Evolutionary conservation across 2,888 invertebrate genomes (phyloP), one percentile per base, ranked within the genome.

Genomic region (Drosophila fulvimacula): DNA sequence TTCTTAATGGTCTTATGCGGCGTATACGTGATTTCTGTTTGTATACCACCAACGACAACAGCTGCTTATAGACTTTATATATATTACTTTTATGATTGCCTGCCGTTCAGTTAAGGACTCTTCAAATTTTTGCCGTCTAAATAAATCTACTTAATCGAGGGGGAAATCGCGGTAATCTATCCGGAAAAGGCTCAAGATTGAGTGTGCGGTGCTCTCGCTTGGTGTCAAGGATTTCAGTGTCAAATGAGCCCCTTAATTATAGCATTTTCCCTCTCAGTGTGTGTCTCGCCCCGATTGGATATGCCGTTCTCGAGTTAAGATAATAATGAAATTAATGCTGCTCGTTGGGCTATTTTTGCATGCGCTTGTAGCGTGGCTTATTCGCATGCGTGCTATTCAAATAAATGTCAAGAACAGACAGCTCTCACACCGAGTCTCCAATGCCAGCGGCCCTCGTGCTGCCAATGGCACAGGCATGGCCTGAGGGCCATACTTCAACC

Each of bases 371-470:
- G n/a, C 9, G 17, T 17, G 30, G 36, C 42, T 48, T 52, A 49
- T 62, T 19, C 44, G 17, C 5, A n/a, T 52, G 41, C 36, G 42
- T 49, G 63, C 51, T 52, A 52, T 77, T 61, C 73, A 79, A 88
- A 82, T 82, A 67, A 82, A 79, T 85, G 77, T 76, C 81, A 76
- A 67, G 32, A 67, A 66, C 88, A 88, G 80, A 67, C 61, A 82
- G n/a, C 36, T 58, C 65, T 64, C 44, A 36, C 30, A n/a, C 38
- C 34, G 48, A 42, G 48, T 51, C 41, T 41, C 15, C 17, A 46
- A 41, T 51, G 44, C 27, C 58, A 19, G 51, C 39, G 24, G 24
- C 39, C 9, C 56, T 34, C 17, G 34, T 15, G 36, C 39, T 36
- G 53, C 52, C 61, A 66, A 57, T 71, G 67, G 32, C 69, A 59